Base-by-base conservation (phyloP, 2,888 invertebrate genomes). In the Synergus laeviventris region DNA sequence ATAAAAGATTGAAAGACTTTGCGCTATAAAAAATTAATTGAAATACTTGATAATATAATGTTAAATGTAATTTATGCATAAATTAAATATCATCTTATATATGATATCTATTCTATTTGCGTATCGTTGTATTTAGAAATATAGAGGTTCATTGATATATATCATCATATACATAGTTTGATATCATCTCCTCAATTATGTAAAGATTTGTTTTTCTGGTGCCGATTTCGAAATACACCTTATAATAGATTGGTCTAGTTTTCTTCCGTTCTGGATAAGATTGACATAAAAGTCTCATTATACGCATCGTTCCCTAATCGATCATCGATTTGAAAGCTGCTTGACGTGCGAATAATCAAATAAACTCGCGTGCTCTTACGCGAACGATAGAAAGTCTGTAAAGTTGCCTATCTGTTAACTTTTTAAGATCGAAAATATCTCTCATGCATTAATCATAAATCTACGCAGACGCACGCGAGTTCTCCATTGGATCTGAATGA, bases 391-490 rank as follows among this genome's bases (percentile, higher is more conserved):
- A 74, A 74, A 74, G 74, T 74, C 60, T 31, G 36, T 60, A 31
- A 31, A 49, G 61, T 74, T 60, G 24, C 16, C 74, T 74, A 74
- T 74, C 60, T 21, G 42, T 74, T 73, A 61, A 73, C 49, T 76
- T 61, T 61, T 61, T 61, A 61, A 73, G 56, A 73, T 87, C 85
- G 84, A 87, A 88, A 86, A 87, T 87, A 84, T 86, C 85, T 86
- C 88, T 88, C 88, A 88, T 88, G 87, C 88, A 89, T 89, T 89
- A 89, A 89, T 89, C 89, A 89, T 87, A 79, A 76, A 76, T 75
- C 73, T 54, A 42, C n/a, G 61, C 74, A 61, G 39, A 42, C n/a
- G 61, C 74, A 61, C 60, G 42, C 74, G 45, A 74, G 60, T 42
- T 11, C 70, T 49, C 12, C 70, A 49, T 45, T 24, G 9, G 66